These are phyloP conservation scores for Yponomeuta evonymella DNA, from an alignment of 2,888 invertebrate genomes.

Conservation along the genomic window DNA sequence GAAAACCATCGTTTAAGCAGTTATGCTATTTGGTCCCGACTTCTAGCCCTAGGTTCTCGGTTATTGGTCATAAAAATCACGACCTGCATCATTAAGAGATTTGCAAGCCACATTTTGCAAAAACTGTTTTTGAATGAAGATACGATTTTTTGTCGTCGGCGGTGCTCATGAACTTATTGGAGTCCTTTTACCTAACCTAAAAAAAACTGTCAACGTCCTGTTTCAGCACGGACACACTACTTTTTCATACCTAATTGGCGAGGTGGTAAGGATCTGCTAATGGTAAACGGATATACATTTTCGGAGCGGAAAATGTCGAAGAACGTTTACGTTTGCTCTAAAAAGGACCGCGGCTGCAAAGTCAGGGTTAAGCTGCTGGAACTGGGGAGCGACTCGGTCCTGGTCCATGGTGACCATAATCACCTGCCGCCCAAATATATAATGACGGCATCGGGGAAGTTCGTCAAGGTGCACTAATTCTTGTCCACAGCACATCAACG, in stretches of 20 bases:
- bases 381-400: not conserved
- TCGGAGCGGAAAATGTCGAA: not conserved
- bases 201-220: not conserved
- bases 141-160: too few relatives aligned
- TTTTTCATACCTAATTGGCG: not conserved
- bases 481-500: too few relatives aligned
- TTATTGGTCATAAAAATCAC: too few relatives aligned
- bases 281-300: not conserved
- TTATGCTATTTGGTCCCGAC: too few relatives aligned
- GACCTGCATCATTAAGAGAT: too few relatives aligned
- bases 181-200: too few relatives aligned
- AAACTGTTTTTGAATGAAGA: too few relatives aligned
- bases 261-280: not conserved
- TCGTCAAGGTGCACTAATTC: too few relatives aligned
- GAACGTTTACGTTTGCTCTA: not conserved
- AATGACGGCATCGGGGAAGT: not conserved
- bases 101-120: too few relatives aligned
- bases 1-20: too few relatives aligned
- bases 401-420: not conserved
- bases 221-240: not conserved
- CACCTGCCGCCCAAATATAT: not conserved
- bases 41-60: too few relatives aligned
- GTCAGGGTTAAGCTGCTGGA: not conserved
- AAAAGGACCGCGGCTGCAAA: constrained; percentile 5
- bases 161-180: too few relatives aligned